A percentile compares a stretch with the other conserved stretches of the same genome.
Evolutionary conservation across 1,140 invertebrate genomes (phyloP).

Genomic region (Thaumatotibia leucotreta): DNA sequence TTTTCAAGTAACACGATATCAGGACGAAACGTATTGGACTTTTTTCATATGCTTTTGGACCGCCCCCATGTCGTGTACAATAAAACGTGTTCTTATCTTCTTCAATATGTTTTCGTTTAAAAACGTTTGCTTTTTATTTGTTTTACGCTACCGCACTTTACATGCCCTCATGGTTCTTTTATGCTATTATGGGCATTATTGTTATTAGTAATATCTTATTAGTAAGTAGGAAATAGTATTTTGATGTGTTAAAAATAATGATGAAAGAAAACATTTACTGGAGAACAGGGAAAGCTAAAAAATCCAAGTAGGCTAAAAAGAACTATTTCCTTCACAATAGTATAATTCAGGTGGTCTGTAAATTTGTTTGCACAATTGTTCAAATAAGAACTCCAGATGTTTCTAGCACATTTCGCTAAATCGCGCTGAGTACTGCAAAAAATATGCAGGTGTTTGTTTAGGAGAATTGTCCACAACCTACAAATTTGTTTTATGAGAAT

Average conservation of each 20-base stretch:
- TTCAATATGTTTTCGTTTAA: slow-evolving; percentile 63
- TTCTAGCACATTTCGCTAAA: neutral
- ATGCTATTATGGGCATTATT: slow-evolving; percentile 33
- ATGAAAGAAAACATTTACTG: neutral
- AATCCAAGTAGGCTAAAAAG: neutral
- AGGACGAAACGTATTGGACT: slow-evolving; percentile 39
- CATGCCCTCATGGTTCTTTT: slow-evolving; percentile 39
- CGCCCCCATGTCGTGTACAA: slow-evolving; percentile 62
- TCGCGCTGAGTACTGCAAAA: neutral
- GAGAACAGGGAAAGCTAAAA: neutral
- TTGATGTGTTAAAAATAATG: neutral
- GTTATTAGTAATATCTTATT: neutral
- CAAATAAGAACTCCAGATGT: slow-evolving; percentile 4
- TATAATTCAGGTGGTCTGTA: neutral
- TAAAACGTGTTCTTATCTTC: slow-evolving; percentile 62
- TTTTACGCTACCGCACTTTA: slow-evolving; percentile 48
- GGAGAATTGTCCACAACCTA: slow-evolving; percentile 27
- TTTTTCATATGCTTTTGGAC: slow-evolving; percentile 48
- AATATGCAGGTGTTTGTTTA: slow-evolving; percentile 26
- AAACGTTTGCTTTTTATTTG: slow-evolving; percentile 59
- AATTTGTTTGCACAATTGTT: neutral
- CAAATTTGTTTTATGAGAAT: slow-evolving; percentile 21
- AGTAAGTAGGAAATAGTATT: neutral
- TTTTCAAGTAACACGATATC: slow-evolving; percentile 44
- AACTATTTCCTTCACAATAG: neutral